Percentiles rank a stretch among this genome's conserved stretches.
These are phyloP conservation scores for Dynastes grantii DNA, from an alignment of 2,888 invertebrate genomes.

Conservation along the genomic window DNA sequence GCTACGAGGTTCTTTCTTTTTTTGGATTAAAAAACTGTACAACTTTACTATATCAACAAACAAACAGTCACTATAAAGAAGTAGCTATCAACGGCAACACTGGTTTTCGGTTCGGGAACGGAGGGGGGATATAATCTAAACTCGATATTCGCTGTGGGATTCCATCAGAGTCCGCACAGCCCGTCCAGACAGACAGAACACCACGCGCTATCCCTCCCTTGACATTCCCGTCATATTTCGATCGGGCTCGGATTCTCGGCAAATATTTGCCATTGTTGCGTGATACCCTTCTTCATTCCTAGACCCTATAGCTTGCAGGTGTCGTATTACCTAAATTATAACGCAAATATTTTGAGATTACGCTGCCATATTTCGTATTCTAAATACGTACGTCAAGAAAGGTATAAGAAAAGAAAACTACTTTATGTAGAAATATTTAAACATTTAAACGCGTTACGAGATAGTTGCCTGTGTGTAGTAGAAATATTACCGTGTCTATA, in stretches of 20 bases:
- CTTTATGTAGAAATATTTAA: no score
- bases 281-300: slow-evolving; percentile 14
- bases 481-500: no score
- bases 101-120: no score
- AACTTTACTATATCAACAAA: no score
- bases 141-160: slow-evolving; percentile 11
- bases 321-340: slow-evolving; percentile 19
- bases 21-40: no score
- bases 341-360: slow-evolving; percentile 3
- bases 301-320: background rate
- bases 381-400: slow-evolving; percentile 49
- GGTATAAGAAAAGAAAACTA: no score
- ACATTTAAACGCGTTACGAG: no score
- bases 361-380: slow-evolving; percentile 21
- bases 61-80: no score
- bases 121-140: background rate
- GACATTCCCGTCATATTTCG: slow-evolving; percentile 48
- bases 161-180: slow-evolving; percentile 2
- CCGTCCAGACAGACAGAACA: slow-evolving; percentile 30
- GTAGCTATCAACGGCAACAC: no score
- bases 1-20: no score
- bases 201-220: slow-evolving; percentile 14
- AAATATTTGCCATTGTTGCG: slow-evolving; percentile 44
- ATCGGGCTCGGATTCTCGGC: slow-evolving; percentile 28
- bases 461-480: no score